Evolutionary conservation across 2,797 vertebrate species (phyloP).

Genomic region (Pseudochaenichthys georgianus): DNA sequence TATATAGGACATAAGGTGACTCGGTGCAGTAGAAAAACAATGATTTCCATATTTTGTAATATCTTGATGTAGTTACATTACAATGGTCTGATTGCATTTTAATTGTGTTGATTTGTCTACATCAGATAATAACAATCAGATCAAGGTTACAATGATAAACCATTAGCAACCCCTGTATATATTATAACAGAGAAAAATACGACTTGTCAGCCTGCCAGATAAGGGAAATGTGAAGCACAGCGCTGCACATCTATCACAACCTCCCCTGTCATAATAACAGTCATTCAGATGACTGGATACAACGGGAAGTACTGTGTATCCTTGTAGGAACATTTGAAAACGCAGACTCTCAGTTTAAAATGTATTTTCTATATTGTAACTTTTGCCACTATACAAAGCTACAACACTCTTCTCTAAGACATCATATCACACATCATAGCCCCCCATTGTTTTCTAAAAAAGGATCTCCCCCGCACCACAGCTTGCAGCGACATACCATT

Average conservation of each 20-base stretch:
- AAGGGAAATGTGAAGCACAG: slow-evolving; percentile 10
- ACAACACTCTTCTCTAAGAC: slow-evolving; percentile 10
- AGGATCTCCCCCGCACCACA: slow-evolving; percentile 14
- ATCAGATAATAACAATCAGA: background rate
- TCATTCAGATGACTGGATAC: slow-evolving; percentile 33
- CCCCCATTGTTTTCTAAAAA: slow-evolving; percentile 11
- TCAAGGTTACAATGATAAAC: slow-evolving; percentile 10
- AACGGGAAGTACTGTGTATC: background rate
- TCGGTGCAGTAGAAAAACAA: background rate
- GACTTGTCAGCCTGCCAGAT: slow-evolving; percentile 5
- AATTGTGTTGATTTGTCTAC: background rate
- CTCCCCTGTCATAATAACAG: slow-evolving; percentile 43
- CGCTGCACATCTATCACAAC: slow-evolving; percentile 32
- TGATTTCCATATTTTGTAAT: background rate
- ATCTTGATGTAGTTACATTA: background rate
- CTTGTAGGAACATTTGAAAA: background rate
- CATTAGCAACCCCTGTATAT: background rate
- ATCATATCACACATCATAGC: slow-evolving; percentile 15
- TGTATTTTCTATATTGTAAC: too few species aligned
- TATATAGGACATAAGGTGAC: background rate
- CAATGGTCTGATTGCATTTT: background rate
- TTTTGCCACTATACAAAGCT: background rate
- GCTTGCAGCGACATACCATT: slow-evolving; percentile 24
- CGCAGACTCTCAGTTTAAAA: too few species aligned
- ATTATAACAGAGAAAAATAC: background rate